Evolutionary conservation across 1,140 invertebrate genomes (phyloP), one percentile per base, ranked within the genome.

Genomic region (Formica exsecta): DNA sequence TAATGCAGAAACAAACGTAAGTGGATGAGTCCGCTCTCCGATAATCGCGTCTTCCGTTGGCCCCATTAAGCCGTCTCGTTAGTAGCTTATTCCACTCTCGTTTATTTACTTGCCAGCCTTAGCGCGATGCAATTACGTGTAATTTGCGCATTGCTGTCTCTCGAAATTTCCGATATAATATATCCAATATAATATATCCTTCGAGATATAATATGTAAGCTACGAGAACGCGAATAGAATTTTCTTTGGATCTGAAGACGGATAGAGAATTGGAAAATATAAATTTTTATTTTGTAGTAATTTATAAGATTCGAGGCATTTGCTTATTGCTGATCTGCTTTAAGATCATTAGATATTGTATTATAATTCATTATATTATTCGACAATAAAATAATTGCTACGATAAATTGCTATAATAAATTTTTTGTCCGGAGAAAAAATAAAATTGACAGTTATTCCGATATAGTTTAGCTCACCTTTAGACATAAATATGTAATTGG

Each of bases 1-100:
- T 70, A 80, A 80, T 70, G 77, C 77, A 80, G 65, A 57, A 70
- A 79, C 62, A 79, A 80, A 48, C 48, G 8, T 57, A 70, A 80
- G 48, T 80, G 64, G 65, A 57, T 36, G 77, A 70, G 48, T 70
- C 41, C 38, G 22, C 62, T 61, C 66, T n/a, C 66, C 44, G 22
- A 51, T 80, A 80, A 80, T 80, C 77, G 62, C 65, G 77, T 70
- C 51, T 70, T 6, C 38, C 38, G 38, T 48, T 48, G 38, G 38
- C 41, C 22, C 65, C 36, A 80, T 70, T 70, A 36, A 36, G 36
- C 41, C 32, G 76, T 79, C 65, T 80, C 7, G 48, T 70, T 80
- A 80, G 22, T 80, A 36, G 5, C 77, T 80, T 70, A 38, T 57
- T n/a, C 48, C 32, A 19, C 64, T 51, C 9, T 51, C 16, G 16